Evolutionary conservation across 2,888 invertebrate genomes (phyloP), one percentile per base, ranked within the genome.

Genomic region (Drosophila greeni): DNA sequence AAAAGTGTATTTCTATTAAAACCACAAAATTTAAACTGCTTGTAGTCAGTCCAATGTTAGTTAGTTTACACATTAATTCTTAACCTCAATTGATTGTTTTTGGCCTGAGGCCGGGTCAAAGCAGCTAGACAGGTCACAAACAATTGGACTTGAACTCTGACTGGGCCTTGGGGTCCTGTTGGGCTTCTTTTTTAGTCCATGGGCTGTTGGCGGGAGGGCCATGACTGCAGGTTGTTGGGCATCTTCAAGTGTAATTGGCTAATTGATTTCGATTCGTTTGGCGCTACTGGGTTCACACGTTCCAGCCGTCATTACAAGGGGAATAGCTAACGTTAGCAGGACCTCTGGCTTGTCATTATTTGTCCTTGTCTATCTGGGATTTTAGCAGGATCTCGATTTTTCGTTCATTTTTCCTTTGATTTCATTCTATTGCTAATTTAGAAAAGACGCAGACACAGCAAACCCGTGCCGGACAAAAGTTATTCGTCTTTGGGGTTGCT

Each of bases 191-290:
- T 20, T 14, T 31, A n/a, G 4, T 2, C 24, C 9, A 9, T 26
- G 48, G 40, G 36, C 8, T 23, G 42, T 20, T 55, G 33, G 37
- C 37, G 42, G 24, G 36, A 20, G 40, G 34, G 47, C 45, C 73
- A 57, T 70, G 61, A 59, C 57, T 55, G 64, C 24, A 62, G 42
- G 62, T 57, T 73, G 68, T 70, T 65, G 73, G 74, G 66, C 75
- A 72, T 74, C 75, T 83, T 75, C 74, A 71, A 86, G 82, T 85
- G 86, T 85, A 86, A 87, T 86, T 86, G 87, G 87, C 86, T 86
- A 86, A 86, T 86, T 86, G 86, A 86, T 86, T 86, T 84, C 77
- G 79, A 86, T 85, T 85, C 85, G 79, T 82, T 82, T 65, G 74
- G 51, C 67, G 70, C 61, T 62, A 39, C 54, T 59, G 48, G 62